phyloP scores from a whole-genome alignment of 2,888 invertebrate genomes.

The Nymphalis c-album region DNA sequence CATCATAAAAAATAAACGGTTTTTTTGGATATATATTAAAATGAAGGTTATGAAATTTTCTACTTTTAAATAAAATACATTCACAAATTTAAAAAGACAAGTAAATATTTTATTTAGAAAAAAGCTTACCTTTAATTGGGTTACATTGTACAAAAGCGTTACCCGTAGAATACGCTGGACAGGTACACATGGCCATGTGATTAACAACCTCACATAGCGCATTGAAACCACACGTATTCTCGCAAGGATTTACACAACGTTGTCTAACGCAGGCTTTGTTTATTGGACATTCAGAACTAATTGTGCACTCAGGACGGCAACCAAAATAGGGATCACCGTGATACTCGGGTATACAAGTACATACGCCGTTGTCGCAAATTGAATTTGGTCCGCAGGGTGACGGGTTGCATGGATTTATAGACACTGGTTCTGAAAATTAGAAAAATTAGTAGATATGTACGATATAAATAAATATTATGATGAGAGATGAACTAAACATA shows the following conservation, averaged over 20 bases:
- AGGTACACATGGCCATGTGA: slow-evolving; percentile 89
- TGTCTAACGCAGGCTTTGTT: slow-evolving; percentile 86
- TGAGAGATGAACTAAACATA: not conserved
- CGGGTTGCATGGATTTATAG: slow-evolving; percentile 82
- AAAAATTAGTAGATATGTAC: not conserved
- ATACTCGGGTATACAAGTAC: slow-evolving; percentile 83
- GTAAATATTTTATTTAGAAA: not conserved
- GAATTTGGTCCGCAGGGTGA: slow-evolving; percentile 85
- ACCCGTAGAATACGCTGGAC: slow-evolving; percentile 85
- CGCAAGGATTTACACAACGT: slow-evolving; percentile 87
- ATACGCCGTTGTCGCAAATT: slow-evolving; percentile 80
- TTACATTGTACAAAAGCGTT: slow-evolving; percentile 87
- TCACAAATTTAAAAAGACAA: not conserved
- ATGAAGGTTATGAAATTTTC: no score
- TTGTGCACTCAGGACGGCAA: slow-evolving; percentile 88
- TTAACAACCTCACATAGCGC: slow-evolving; percentile 88
- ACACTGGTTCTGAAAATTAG: slow-evolving; percentile 52
- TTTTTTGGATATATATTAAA: not conserved
- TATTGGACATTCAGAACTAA: slow-evolving; percentile 86
- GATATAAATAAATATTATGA: not conserved
- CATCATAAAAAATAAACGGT: slow-evolving; percentile 8
- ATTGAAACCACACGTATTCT: slow-evolving; percentile 87
- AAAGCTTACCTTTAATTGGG: slow-evolving; percentile 74
- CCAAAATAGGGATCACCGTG: slow-evolving; percentile 85
- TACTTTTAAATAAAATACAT: not conserved